A percentile compares a stretch with the other conserved stretches of the same genome.
Evolutionary conservation across 2,888 invertebrate genomes (phyloP).

Genomic region (Monochamus alternatus): DNA sequence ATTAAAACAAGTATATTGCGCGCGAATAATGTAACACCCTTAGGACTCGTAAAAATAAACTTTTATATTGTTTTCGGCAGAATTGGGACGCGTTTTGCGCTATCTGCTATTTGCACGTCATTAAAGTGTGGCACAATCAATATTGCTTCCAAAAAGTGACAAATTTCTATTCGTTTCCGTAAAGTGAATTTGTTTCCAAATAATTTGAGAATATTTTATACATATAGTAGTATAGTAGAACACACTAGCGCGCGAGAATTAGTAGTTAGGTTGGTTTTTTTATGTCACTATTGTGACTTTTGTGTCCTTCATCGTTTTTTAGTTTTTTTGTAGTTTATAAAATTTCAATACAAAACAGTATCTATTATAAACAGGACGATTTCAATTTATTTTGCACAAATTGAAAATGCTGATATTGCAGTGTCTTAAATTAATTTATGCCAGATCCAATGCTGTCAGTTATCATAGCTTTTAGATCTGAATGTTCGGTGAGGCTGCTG

Average conservation of each 20-base stretch:
- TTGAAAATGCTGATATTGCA: too few relatives aligned
- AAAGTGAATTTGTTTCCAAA: not conserved
- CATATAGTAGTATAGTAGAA: not conserved
- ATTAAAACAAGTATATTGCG: conserved; percentile 10
- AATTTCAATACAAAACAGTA: too few relatives aligned
- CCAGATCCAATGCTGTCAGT: too few relatives aligned
- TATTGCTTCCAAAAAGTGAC: not conserved
- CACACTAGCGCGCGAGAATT: not conserved
- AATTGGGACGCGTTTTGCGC: conserved; percentile 7
- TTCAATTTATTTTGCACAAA: too few relatives aligned
- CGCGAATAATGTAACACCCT: not conserved
- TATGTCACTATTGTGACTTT: not conserved
- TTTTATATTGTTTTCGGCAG: conserved; percentile 1
- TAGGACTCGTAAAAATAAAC: not conserved
- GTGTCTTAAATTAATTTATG: too few relatives aligned
- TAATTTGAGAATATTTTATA: too few relatives aligned
- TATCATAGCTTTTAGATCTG: too few relatives aligned
- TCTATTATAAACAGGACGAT: too few relatives aligned
- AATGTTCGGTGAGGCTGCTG: too few relatives aligned
- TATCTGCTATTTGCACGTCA: not conserved
- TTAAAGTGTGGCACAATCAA: not conserved
- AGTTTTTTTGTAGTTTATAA: too few relatives aligned
- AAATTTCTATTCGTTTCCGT: not conserved
- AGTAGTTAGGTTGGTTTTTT: too few relatives aligned
- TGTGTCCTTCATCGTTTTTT: not conserved